Conservation (phyloP, 2,888 invertebrate genomes). For the Coelopa pilipes region DNA sequence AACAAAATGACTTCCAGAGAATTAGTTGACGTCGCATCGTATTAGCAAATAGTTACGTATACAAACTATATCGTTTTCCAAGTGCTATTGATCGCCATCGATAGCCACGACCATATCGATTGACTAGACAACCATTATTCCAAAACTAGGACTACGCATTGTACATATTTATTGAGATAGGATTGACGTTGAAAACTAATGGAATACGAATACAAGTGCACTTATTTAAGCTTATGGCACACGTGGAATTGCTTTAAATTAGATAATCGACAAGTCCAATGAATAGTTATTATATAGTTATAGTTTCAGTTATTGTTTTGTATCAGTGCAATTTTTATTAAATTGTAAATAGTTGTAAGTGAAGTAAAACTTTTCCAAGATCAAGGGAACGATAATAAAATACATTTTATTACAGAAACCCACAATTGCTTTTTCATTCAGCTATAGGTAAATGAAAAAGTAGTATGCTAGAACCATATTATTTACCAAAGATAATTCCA, state of each 20-base stretch:
- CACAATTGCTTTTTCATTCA: not conserved
- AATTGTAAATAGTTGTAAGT: conserved; percentile 17
- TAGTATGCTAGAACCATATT: not conserved
- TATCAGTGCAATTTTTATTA: conserved; percentile 20
- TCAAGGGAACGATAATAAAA: conserved; percentile 1
- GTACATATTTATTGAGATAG: conserved; percentile 7
- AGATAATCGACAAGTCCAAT: conserved; percentile 2
- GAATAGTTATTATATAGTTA: not conserved
- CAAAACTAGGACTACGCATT: not conserved
- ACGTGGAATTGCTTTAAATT: conserved; percentile 19
- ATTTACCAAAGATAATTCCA: too few species aligned
- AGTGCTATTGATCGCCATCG: not conserved
- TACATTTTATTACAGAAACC: not conserved
- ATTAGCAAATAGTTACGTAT: too few species aligned
- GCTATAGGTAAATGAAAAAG: not conserved
- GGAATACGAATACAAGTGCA: conserved; percentile 8
- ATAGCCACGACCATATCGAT: conserved; percentile 21
- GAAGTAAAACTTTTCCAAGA: conserved; percentile 8
- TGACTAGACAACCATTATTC: not conserved
- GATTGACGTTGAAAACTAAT: conserved; percentile 3
- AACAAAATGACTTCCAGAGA: not conserved
- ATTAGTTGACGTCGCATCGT: not conserved
- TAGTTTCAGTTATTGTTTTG: conserved; percentile 15
- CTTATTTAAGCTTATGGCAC: conserved; percentile 24
- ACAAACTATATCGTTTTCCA: not conserved